Percentiles rank a stretch among this genome's conserved stretches.
Evolutionary conservation across 2,113 vertebrate species (phyloP).

Genomic region (Pelmatolapia mariae): DNA sequence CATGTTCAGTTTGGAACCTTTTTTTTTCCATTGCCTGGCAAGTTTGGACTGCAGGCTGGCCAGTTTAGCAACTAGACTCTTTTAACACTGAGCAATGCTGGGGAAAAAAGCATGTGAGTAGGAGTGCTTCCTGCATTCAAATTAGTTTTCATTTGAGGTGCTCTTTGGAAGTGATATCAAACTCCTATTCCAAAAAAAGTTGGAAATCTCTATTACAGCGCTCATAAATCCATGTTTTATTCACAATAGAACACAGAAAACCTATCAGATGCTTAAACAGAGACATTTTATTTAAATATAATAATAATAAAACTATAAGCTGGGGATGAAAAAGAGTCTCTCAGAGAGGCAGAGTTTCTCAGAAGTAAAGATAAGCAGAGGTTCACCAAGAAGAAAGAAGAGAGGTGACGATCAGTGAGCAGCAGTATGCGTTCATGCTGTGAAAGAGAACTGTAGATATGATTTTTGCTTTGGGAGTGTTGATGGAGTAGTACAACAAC

Average conservation of each 20-base stretch:
- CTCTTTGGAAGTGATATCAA: neutral
- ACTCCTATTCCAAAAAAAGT: neutral
- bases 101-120: neutral
- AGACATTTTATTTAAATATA: neutral
- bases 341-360: neutral
- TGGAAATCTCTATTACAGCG: neutral
- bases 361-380: neutral
- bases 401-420: neutral
- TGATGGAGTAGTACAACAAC: neutral
- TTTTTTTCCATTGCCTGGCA: neutral
- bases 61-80: neutral
- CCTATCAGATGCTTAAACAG: neutral
- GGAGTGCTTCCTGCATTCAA: neutral
- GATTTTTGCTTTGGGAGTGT: neutral
- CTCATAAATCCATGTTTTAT: neutral
- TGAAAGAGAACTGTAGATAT: neutral
- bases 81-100: neutral
- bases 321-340: neutral
- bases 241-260: neutral
- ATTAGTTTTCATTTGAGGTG: neutral
- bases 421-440: neutral
- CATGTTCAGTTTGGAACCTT: neutral
- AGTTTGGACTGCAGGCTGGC: neutral
- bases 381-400: neutral
- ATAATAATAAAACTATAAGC: neutral